Percentiles rank a stretch among this genome's conserved stretches.
phyloP scores from a whole-genome alignment of 2,113 vertebrate genomes.

The Bos taurus region DNA sequence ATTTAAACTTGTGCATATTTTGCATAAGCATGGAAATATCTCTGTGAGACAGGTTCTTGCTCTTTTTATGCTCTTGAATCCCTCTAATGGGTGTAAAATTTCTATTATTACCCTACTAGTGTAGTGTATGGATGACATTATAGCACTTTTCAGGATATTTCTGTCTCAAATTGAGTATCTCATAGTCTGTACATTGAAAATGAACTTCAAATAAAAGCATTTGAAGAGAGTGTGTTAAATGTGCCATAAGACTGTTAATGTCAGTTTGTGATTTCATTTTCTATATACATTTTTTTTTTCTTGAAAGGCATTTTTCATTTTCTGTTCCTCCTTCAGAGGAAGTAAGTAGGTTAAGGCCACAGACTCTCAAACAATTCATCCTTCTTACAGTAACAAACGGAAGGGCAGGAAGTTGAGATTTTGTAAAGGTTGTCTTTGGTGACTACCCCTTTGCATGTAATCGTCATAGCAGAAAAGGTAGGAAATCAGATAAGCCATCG shows the following conservation, averaged over 20 bases:
- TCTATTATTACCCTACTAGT: slow-evolving; percentile 11
- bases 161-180: neutral
- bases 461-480: neutral
- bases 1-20: slow-evolving; percentile 48
- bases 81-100: slow-evolving; percentile 47
- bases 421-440: slow-evolving; percentile 64
- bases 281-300: slow-evolving; percentile 60
- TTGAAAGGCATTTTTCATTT: slow-evolving; percentile 67
- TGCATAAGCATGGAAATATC: slow-evolving; percentile 18
- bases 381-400: slow-evolving; percentile 55
- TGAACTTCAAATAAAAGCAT: slow-evolving; percentile 30
- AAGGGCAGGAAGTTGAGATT: slow-evolving; percentile 71
- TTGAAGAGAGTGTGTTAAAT: neutral
- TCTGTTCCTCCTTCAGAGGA: slow-evolving; percentile 64
- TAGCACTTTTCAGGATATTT: neutral
- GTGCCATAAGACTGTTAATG: slow-evolving; percentile 28
- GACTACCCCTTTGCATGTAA: slow-evolving; percentile 52
- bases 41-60: slow-evolving; percentile 49
- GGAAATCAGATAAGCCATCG: neutral
- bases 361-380: slow-evolving; percentile 72
- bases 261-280: slow-evolving; percentile 62
- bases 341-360: slow-evolving; percentile 62
- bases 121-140: slow-evolving; percentile 18
- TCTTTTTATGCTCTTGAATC: slow-evolving; percentile 51
- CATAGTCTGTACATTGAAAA: neutral